Conservation (phyloP, 2,888 invertebrate species). For the Himalopsyche tibetana region DNA sequence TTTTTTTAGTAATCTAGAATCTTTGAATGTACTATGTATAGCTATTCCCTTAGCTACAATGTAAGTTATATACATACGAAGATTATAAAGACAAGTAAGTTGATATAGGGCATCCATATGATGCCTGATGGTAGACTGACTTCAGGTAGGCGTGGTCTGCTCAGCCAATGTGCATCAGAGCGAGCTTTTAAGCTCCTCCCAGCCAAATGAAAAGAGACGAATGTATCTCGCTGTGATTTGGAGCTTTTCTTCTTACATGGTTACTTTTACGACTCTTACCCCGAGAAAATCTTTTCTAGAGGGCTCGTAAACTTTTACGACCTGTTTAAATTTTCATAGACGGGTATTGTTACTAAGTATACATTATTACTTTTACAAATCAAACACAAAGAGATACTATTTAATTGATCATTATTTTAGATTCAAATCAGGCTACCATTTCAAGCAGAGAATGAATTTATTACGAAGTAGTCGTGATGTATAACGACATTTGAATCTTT, state of each 20-base stretch:
- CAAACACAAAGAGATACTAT: too few species aligned
- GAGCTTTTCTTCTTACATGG: conserved; percentile 20
- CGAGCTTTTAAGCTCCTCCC: conserved; percentile 68
- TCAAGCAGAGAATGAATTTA: too few species aligned
- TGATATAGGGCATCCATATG: conserved; percentile 31
- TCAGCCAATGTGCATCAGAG: conserved; percentile 78
- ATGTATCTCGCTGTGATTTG: conserved; percentile 29
- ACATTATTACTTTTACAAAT: too few species aligned
- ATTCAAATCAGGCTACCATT: too few species aligned
- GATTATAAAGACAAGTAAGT: conserved; percentile 35
- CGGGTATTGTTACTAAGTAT: background rate
- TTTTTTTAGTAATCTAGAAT: too few species aligned
- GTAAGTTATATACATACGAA: background rate
- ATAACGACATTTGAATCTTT: too few species aligned
- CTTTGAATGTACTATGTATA: background rate
- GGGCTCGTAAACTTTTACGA: conserved; percentile 14
- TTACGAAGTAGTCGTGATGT: too few species aligned
- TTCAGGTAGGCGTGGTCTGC: conserved; percentile 74
- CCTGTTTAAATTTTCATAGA: conserved; percentile 24
- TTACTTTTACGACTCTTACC: conserved; percentile 14
- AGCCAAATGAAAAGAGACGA: conserved; percentile 14
- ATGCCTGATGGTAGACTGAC: conserved; percentile 58
- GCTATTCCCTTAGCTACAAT: background rate
- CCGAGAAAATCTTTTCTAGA: conserved; percentile 1
- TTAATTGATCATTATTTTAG: too few species aligned